Base-by-base conservation (phyloP, 2,113 vertebrate species). In the Aix galericulata region DNA sequence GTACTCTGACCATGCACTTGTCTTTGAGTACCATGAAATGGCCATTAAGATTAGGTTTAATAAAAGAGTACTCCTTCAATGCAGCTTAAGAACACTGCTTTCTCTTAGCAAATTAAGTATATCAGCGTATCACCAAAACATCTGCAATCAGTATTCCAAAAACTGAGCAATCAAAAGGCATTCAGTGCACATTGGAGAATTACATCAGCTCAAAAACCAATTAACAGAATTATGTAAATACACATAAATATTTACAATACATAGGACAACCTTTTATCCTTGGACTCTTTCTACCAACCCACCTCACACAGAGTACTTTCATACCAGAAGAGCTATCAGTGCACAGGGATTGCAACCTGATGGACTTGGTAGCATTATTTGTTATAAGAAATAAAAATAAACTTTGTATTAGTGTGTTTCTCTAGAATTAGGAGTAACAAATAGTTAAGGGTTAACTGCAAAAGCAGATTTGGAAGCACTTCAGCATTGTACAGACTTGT, bases 401-500 rank as follows among this genome's bases (percentile, higher is more conserved):
- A 48, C 25, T 72, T 31, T 48, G 12, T 29, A 74, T 7, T 40
- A 34, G 32, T 3, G 1, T 9, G 46, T 44, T 69, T 29, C 60
- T 75, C 53, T 13, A 60, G 63, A 83, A 44, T 0, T 42, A 14
- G 16, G 69, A 93, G 53, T 29, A 92, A 44, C 58, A 82, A 0
- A 20, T 53, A 36, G 77, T 18, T 95, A 80, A 46, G 40, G 79
- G 50, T 32, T 59, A 71, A 67, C 58, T 21, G 40, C 74, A 75
- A 86, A 91, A 75, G 64, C 74, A 52, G 77, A 72, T 76, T 74
- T 87, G 83, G 88, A 94, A 94, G 56, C 62, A n/a, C 42, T 88
- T 2, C 13, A 8, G 27, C 48, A 59, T 56, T 94, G 83, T 84
- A 84, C 62, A 94, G 86, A 92, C 86, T 84, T 93, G 77, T 32